Base-by-base conservation (phyloP, 2,113 vertebrate genomes). In the Pedionomus torquatus region DNA sequence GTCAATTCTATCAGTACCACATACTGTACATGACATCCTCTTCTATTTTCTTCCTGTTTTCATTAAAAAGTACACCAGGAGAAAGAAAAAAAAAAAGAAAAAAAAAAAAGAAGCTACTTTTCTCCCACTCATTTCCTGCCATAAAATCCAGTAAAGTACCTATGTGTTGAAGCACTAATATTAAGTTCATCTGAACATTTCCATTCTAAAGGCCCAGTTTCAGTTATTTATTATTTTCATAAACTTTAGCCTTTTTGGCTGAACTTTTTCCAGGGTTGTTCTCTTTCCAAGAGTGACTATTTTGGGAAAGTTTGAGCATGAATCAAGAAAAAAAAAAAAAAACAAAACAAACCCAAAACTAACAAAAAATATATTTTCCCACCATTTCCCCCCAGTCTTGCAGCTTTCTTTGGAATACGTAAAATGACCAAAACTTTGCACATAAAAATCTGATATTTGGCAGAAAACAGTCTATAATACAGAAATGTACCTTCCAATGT, bases 201-300 rank as follows among this genome's bases (percentile, higher is more conserved):
- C 95, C 95, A 96, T 91, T 90, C 55, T 88, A 78, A 93, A 92
- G 92, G 88, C 82, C 85, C 79, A 95, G 64, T 81, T 94, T 81
- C 48, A 81, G 71, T 86, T 96, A 91, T 94, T 96, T 92, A 85
- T 91, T 94, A 68, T 96, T 96, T 95, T 96, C 61, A 84, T 94
- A 96, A 96, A 95, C 92, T 96, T 97, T 91, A 94, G 75, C 89
- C 91, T 97, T 87, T 85, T 94, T 95, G 81, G 93, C 84, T 95
- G 94, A 96, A 97, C 90, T 80, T 94, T 85, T 69, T 82, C 46
- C 49, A 80, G 41, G 15, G 90, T 52, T 96, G 82, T 57, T 90
- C 77, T 96, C 51, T 86, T 95, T 93, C 92, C 95, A 96, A 92
- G 71, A 77, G 69, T 72, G 65, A 85, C 87, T 94, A 93, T 97